A percentile compares a stretch with the other conserved stretches of the same genome.
phyloP scores from a whole-genome alignment of 2,888 invertebrate species.

The Aelia acuminata region DNA sequence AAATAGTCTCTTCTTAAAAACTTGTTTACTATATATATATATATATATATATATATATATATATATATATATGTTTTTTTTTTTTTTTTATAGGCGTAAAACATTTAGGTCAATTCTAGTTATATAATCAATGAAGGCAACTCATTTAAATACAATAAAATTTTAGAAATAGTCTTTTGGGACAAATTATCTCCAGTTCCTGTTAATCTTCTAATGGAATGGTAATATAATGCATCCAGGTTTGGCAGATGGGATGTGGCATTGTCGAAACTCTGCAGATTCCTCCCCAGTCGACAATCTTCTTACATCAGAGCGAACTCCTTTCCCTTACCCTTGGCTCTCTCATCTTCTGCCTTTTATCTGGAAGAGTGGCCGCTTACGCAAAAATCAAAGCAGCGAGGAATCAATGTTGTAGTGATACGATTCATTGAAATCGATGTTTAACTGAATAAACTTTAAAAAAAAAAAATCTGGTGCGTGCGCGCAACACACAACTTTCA shows the following conservation, averaged over 20 bases:
- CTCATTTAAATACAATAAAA: neutral
- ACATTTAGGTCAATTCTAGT: neutral
- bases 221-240: neutral
- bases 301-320: neutral
- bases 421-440: neutral
- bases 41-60: no score
- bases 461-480: no score
- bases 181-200: neutral
- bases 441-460: neutral
- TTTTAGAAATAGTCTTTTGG: neutral
- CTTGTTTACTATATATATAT: no score
- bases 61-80: no score
- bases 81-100: neutral
- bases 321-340: conserved; percentile 43
- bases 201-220: conserved; percentile 9
- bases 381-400: neutral
- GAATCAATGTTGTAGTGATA: neutral
- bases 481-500: no score
- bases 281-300: neutral
- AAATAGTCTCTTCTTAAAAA: no score
- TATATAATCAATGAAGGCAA: neutral
- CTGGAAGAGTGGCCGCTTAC: neutral
- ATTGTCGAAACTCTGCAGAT: conserved; percentile 16
- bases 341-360: conserved; percentile 3
- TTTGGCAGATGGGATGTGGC: neutral